phyloP scores from a whole-genome alignment of 2,797 vertebrate species.

The Danio aesculapii region DNA sequence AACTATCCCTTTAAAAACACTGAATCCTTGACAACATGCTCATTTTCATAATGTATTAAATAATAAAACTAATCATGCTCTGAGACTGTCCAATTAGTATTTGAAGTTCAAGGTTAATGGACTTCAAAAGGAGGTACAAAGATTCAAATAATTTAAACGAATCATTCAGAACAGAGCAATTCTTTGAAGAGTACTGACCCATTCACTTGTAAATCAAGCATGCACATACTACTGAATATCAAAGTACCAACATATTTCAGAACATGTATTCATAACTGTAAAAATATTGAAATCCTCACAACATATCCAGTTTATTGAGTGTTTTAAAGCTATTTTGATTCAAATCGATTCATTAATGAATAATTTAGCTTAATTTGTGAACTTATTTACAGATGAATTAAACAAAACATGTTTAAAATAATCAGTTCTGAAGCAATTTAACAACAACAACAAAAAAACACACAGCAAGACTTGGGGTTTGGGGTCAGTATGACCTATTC shows the following conservation, averaged over 20 bases:
- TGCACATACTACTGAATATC: background rate
- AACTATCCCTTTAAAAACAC: too few species aligned
- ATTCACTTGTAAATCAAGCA: background rate
- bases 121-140: background rate
- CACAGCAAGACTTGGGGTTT: background rate
- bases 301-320: background rate
- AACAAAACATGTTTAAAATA: background rate
- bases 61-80: background rate
- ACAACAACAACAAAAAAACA: background rate
- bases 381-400: background rate
- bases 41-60: background rate
- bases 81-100: slow-evolving; percentile 4
- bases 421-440: background rate
- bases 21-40: too few species aligned
- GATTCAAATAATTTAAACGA: background rate
- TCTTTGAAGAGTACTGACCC: background rate
- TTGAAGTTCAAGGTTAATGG: background rate
- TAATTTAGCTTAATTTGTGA: background rate
- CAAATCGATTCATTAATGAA: background rate
- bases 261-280: background rate
- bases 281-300: background rate
- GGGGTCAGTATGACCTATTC: too few species aligned
- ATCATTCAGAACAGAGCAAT: background rate
- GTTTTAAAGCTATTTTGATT: background rate
- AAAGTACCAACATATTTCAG: background rate